Evolutionary conservation across 2,797 vertebrate species (phyloP).

Genomic region (Macropodus opercularis): DNA sequence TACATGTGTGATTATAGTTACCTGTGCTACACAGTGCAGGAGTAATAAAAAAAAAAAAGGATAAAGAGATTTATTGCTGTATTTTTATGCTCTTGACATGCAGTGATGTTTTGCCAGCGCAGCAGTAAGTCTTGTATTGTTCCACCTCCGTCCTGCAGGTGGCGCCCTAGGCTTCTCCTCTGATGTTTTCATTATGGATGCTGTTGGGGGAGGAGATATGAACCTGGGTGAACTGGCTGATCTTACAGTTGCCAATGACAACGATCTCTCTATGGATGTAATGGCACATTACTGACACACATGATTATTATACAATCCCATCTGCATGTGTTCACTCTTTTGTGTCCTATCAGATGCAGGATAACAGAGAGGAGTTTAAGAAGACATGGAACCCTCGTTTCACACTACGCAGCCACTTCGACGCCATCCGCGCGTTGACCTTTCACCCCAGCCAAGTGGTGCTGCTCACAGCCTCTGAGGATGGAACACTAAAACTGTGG

Average conservation of each 20-base stretch:
- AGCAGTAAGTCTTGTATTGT: conserved; percentile 14
- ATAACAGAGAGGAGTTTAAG: conserved; percentile 89
- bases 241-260: conserved; percentile 93
- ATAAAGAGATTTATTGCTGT: conserved; percentile 10
- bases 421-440: conserved; percentile 88
- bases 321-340: background rate
- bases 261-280: conserved; percentile 90
- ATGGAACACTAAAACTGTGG: conserved; percentile 92
- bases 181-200: conserved; percentile 92
- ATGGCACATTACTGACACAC: conserved; percentile 55
- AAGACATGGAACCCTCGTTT: conserved; percentile 94
- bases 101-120: background rate
- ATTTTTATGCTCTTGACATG: conserved; percentile 11
- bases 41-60: conserved; percentile 27
- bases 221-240: conserved; percentile 93
- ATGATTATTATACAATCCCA: background rate
- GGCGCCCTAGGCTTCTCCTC: conserved; percentile 89
- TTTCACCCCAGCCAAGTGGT: conserved; percentile 90
- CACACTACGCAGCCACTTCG: conserved; percentile 92
- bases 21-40: conserved; percentile 34
- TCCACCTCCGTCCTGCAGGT: conserved; percentile 67
- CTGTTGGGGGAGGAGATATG: conserved; percentile 89
- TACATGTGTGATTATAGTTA: conserved; percentile 9
- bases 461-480: conserved; percentile 89
- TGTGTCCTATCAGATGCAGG: conserved; percentile 80